Evolutionary conservation across 2,888 invertebrate genomes (phyloP), one percentile per base, ranked within the genome.

Genomic region (Drosophila algonquin): DNA sequence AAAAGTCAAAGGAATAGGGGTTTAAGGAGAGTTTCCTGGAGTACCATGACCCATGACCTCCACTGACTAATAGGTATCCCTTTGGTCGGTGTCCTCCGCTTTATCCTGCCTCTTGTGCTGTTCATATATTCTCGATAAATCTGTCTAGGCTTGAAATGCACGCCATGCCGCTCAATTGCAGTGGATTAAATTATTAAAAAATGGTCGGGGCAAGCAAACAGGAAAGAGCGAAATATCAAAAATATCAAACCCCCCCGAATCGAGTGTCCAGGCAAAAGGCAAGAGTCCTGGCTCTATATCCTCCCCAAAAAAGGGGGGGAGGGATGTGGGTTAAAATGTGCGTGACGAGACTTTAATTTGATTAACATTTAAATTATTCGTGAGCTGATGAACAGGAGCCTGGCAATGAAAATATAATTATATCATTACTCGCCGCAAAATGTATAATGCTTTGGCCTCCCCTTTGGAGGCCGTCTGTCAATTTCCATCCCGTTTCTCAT

Each of bases 101-200:
- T 7, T 2, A 5, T 2, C 2, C 6, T 40, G 1, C 2, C 40
- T 7, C n/a, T 40, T 40, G 14, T 40, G n/a, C 77, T 88, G 76
- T 76, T 86, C 40, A n/a, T 83, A 83, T 80, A 64, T 79, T 80
- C 87, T 78, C 73, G 77, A 88, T 84, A 89, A 89, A 89, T 84
- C 79, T 77, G 84, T 45, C 73, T 75, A 75, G 79, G 77, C 68
- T 67, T 73, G 77, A 74, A 73, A 75, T 64, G 58, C 75, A 63
- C 70, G 70, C 60, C 69, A 68, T 75, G 73, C 68, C 61, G 83
- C 87, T 78, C 89, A 87, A 89, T 85, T 83, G 79, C 84, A 81
- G 70, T 77, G 90, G 90, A 89, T 86, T 86, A 89, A 86, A 89
- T 89, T 89, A 89, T 86, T 87, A 77, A 80, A 84, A 89, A 81